Evolutionary conservation across 2,888 invertebrate genomes (phyloP), one percentile per base, ranked within the genome.

Genomic region (Lithophane socia): DNA sequence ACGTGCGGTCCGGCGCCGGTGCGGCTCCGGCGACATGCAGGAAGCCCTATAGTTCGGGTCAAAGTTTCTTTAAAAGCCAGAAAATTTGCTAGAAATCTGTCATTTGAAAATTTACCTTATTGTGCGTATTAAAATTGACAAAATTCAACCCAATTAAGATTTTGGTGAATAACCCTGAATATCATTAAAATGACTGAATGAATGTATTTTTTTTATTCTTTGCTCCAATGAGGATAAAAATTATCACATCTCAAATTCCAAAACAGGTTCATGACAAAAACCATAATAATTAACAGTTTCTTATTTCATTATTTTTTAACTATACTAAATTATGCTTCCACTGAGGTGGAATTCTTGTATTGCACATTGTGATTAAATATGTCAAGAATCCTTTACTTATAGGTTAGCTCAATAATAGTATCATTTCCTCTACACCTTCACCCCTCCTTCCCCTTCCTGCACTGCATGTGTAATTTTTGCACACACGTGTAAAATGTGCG

Each of bases 281-380:
- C 5, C 18, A 42, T 68, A 60, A 47, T 54, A 56, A 60, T 78
- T 42, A 61, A 69, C 44, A 60, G 52, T 78, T 56, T 52, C 56
- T 71, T 64, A 69, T 70, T 79, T 65, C 16, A 68, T 83, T 47
- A 58, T 37, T 63, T 54, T 70, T 73, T 79, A 52, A 67, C 9
- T 81, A 73, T 18, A n/a, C 76, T 80, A 85, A 18, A 63, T 66
- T 58, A 69, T 70, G 72, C 42, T 52, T 73, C 75, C 85, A 80
- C 82, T 80, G 84, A 84, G 82, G 37, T 61, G 70, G 58, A 49
- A 52, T 60, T 52, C 7, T 37, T 42, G 24, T 76, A 79, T 84
- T 73, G 68, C 79, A 79, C 49, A 47, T 37, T 61, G 58, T 16
- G 21, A 29, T 37, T 16, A 74, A 58, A 24, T 29, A 49, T n/a